A percentile compares a stretch with the other conserved stretches of the same genome.
phyloP scores from a whole-genome alignment of 2,888 invertebrate species.

The Drosophila prolongata region DNA sequence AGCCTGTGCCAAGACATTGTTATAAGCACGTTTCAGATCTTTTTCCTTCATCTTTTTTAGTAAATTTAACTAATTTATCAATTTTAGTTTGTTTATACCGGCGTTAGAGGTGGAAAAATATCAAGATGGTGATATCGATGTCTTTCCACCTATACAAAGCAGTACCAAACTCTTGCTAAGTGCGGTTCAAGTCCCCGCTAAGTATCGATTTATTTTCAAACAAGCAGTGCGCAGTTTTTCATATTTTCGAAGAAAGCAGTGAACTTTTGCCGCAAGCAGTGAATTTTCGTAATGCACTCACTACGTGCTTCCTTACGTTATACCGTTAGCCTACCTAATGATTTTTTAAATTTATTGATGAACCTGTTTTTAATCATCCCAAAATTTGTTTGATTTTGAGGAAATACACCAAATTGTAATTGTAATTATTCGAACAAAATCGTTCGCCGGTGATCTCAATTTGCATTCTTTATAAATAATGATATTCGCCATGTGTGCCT shows the following conservation, averaged over 20 bases:
- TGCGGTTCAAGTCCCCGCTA: too few species aligned
- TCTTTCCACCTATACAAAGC: too few species aligned
- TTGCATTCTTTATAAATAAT: conserved; percentile 31
- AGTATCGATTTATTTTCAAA: too few species aligned
- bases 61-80: neutral
- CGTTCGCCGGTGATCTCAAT: conserved; percentile 17
- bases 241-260: too few species aligned
- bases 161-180: too few species aligned
- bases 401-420: conserved; percentile 35
- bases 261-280: too few species aligned
- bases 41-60: conserved; percentile 67
- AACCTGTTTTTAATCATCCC: conserved; percentile 23
- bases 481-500: conserved; percentile 6
- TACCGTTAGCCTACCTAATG: neutral
- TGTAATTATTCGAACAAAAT: conserved; percentile 15
- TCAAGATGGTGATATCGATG: too few species aligned
- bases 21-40: conserved; percentile 86
- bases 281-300: too few species aligned
- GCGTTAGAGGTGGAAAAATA: neutral
- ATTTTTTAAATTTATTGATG: neutral
- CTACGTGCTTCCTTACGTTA: conserved; percentile 5
- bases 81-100: conserved; percentile 3
- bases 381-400: conserved; percentile 24
- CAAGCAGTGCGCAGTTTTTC: too few species aligned
- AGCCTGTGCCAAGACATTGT: conserved; percentile 92